Evolutionary conservation across 2,113 vertebrate genomes (phyloP), one percentile per base, ranked within the genome.

Genomic region (Mormoops blainvillei): DNA sequence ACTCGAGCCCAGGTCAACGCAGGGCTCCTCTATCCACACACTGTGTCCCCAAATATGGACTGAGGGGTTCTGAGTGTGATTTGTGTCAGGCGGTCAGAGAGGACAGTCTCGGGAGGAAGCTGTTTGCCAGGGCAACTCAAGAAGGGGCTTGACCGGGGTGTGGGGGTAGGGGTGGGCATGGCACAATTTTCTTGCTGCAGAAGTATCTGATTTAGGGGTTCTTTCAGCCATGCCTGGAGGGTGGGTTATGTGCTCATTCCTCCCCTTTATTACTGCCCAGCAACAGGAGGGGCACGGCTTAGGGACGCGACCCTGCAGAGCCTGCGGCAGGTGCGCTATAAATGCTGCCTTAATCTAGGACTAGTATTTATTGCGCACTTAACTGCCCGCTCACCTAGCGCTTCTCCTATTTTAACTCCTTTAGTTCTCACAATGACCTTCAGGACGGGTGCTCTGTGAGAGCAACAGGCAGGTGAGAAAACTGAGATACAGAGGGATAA

Each of bases 291-390:
- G 50, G 43, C 9, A 1, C 0, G 1, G 41, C 18, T 86, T 43
- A 10, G 70, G 70, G 91, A 78, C n/a, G 48, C 0, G 36, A 14
- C 24, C 1, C 7, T 24, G n/a, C 10, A 3, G 1, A 38, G 38
- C 45, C 48, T 2, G 0, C 0, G 14, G 38, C 33, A 41, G 63
- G 41, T 74, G 52, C 43, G 18, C n/a, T 6, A 2, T 4, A n/a
- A 67, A 48, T 2, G 13, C 58, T 0, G 16, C 19, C 2, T n/a
- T 33, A 2, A 33, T 8, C 4, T 4, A 38, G 45, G 15, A 11
- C 52, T 8, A 3, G 0, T 3, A 26, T 41, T 61, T 36, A 10
- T 0, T 12, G n/a, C n/a, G 85, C 80, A 10, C 88, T 11, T 18
- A 24, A 24, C 7, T 20, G 2, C 31, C 24, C 2, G 61, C 50